These are phyloP conservation scores for Numida meleagris DNA, from an alignment of 2,113 vertebrate species.

Conservation along the genomic window DNA sequence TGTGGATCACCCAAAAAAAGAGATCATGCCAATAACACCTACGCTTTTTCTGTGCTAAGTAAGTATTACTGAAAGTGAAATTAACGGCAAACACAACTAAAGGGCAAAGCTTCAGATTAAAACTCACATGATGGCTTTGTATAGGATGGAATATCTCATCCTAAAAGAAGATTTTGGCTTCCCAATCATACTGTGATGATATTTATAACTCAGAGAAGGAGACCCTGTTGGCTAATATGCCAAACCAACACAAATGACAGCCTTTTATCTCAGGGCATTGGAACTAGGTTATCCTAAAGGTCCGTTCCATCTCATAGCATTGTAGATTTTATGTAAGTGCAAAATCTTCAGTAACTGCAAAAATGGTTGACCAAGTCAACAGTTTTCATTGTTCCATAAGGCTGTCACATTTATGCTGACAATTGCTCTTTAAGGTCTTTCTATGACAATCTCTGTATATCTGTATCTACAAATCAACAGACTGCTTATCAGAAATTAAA, in stretches of 20 bases:
- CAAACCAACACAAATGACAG: background rate
- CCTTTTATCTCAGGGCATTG: background rate
- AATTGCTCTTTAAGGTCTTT: background rate
- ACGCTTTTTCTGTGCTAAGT: background rate
- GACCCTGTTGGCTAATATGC: rapidly evolving
- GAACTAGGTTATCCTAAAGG: background rate
- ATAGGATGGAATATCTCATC: background rate
- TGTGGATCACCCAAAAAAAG: conserved; percentile 44
- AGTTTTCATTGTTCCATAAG: conserved; percentile 23
- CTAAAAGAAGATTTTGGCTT: conserved; percentile 38
- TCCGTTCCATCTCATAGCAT: background rate
- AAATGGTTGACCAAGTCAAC: background rate
- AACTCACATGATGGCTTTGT: background rate
- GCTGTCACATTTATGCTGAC: background rate
- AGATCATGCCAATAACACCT: conserved; percentile 25
- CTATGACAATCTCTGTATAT: background rate
- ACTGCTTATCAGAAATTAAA: background rate
- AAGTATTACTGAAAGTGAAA: conserved; percentile 18
- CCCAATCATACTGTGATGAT: background rate
- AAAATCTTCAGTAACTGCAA: background rate
- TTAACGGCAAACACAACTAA: background rate
- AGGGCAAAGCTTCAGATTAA: conserved; percentile 37
- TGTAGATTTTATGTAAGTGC: background rate
- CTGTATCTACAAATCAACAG: background rate
- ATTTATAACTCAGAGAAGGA: background rate